phyloP scores from a whole-genome alignment of 2,797 vertebrate species.

The Schizopygopsis malacanthus region DNA sequence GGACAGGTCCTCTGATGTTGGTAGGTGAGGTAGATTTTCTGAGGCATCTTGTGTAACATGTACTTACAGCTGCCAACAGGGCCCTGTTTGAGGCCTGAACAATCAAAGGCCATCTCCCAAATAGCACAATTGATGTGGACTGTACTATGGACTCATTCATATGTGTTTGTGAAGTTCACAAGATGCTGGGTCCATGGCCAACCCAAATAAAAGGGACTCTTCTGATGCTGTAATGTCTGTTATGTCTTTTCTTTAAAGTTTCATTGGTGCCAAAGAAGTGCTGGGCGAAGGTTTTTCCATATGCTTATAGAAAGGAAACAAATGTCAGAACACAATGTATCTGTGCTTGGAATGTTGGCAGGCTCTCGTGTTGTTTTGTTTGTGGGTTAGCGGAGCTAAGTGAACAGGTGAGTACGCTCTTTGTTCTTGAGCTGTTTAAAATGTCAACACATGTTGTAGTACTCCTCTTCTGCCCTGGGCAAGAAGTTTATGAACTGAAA shows the following conservation, averaged over 20 bases:
- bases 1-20: neutral
- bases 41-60: neutral
- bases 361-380: constrained; percentile 32
- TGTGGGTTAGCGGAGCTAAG: neutral
- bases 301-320: constrained; percentile 37
- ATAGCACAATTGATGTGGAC: neutral
- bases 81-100: neutral
- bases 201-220: neutral
- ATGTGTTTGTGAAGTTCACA: neutral
- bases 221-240: neutral
- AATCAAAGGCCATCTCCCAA: neutral
- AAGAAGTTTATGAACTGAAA: constrained; percentile 53
- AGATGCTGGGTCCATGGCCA: neutral
- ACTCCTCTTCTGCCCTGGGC: constrained; percentile 46
- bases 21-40: neutral
- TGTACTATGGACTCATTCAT: neutral
- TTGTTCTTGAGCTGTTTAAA: constrained; percentile 50
- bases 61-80: neutral
- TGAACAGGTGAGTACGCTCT: constrained; percentile 52
- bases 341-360: constrained; percentile 40
- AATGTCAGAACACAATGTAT: constrained; percentile 17
- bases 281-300: constrained; percentile 34
- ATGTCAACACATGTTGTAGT: constrained; percentile 55
- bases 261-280: constrained; percentile 2
- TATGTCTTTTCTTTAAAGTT: neutral